These are phyloP conservation scores for Oligia latruncula DNA, from an alignment of 2,888 invertebrate species.

Conservation along the genomic window DNA sequence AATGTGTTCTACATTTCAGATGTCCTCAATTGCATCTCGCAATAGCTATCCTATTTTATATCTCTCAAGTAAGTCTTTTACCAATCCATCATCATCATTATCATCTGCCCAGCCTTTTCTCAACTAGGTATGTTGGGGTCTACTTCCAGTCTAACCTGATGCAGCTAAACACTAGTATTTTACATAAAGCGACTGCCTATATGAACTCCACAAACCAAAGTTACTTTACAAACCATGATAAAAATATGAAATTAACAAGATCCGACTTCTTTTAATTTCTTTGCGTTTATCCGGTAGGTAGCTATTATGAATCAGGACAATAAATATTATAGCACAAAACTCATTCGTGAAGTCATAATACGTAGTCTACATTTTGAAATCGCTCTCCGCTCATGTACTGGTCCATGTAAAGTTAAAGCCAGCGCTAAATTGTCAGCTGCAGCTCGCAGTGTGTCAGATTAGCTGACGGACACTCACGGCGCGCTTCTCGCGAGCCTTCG, in stretches of 20 bases:
- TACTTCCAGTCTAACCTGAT: background rate
- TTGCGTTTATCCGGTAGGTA: background rate
- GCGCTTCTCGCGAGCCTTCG: slow-evolving; percentile 28
- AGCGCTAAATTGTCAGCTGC: slow-evolving; percentile 74
- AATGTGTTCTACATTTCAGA: background rate
- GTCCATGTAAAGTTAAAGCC: slow-evolving; percentile 58
- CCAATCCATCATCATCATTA: background rate
- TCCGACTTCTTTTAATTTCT: background rate
- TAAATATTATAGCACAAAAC: background rate
- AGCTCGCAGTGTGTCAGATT: slow-evolving; percentile 70
- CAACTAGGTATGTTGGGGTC: background rate
- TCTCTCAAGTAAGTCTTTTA: background rate
- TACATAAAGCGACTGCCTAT: background rate
- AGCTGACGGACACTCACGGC: slow-evolving; percentile 66
- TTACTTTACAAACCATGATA: background rate
- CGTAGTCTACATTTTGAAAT: background rate
- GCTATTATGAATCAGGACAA: background rate
- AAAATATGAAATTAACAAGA: background rate
- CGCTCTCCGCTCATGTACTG: slow-evolving; percentile 28
- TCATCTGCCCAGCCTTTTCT: background rate
- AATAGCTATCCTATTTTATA: background rate
- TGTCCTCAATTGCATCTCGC: background rate
- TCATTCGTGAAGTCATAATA: background rate
- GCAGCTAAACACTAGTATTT: background rate
- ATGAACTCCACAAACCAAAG: background rate